A percentile compares a stretch with the other conserved stretches of the same genome.
These are phyloP conservation scores for Rhabditoides inermis DNA, from an alignment of 2,888 invertebrate species.

Conservation along the genomic window DNA sequence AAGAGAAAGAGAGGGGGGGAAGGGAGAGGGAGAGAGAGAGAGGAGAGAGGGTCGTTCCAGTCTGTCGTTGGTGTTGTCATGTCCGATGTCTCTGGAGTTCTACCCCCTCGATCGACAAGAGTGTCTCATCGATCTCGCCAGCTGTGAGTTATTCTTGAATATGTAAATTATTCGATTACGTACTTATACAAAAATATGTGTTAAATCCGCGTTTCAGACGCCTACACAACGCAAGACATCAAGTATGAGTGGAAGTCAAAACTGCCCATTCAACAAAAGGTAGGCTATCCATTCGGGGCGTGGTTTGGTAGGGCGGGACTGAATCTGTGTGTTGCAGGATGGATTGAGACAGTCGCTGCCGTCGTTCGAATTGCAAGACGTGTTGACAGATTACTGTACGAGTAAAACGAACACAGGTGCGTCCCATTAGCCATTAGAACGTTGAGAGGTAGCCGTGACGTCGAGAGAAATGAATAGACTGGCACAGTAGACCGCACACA, in stretches of 20 bases:
- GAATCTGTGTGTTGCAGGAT: constrained; percentile 55
- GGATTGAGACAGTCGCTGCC: constrained; percentile 64
- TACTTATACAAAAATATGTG: no score
- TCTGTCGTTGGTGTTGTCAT: constrained; percentile 86
- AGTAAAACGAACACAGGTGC: constrained; percentile 94
- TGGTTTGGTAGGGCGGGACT: background rate
- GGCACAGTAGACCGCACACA: no score
- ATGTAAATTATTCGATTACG: no score
- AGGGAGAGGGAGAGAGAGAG: background rate
- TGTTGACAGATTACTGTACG: constrained; percentile 88
- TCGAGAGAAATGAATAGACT: no score
- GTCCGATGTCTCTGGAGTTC: constrained; percentile 92
- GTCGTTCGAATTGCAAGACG: constrained; percentile 85
- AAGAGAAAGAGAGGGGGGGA: background rate
- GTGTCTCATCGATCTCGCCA: constrained; percentile 87
- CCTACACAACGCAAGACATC: constrained; percentile 92
- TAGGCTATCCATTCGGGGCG: constrained; percentile 6
- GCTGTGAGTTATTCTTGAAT: constrained; percentile 63
- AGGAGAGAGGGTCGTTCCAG: constrained; percentile 57
- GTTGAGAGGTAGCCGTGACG: no score
- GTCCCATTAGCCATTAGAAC: no score
- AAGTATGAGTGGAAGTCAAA: constrained; percentile 85
- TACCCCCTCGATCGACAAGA: constrained; percentile 91
- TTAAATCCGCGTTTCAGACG: constrained; percentile 64
- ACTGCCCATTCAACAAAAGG: constrained; percentile 75